Conservation (phyloP, 2,888 invertebrate genomes). For the Cetonia aurata region DNA sequence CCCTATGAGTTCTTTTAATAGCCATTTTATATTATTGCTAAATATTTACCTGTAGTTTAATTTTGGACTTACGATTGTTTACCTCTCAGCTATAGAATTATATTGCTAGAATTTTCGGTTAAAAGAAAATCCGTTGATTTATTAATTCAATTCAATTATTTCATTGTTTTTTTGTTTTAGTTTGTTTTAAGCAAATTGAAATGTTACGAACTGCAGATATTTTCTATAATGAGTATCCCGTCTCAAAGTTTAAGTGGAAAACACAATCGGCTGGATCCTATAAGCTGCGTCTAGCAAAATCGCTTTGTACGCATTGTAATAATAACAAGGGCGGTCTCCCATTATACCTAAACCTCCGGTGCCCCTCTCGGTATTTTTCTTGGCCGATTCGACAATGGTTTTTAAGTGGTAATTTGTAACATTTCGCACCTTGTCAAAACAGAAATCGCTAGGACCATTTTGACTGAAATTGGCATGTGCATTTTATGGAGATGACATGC, state of each 20-base stretch:
- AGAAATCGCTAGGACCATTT: conserved; percentile 48
- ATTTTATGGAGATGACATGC: conserved; percentile 50
- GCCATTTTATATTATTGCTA: no score
- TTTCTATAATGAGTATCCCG: no score
- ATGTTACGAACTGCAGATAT: no score
- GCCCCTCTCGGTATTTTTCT: conserved; percentile 43
- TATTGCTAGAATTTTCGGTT: no score
- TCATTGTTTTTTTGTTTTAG: neutral
- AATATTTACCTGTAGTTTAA: no score
- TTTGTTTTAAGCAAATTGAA: neutral
- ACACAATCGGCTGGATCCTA: no score
- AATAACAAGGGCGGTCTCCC: conserved; percentile 30
- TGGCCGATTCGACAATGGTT: conserved; percentile 49
- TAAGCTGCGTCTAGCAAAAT: no score
- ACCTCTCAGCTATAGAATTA: no score
- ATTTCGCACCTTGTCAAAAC: conserved; percentile 58
- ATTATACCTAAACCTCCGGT: conserved; percentile 23
- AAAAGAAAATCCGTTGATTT: conserved; percentile 1
- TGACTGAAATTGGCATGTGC: conserved; percentile 49
- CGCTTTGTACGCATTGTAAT: conserved; percentile 5
- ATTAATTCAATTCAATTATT: no score
- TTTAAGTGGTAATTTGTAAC: conserved; percentile 58
- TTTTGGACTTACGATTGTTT: no score
- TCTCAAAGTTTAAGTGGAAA: no score
- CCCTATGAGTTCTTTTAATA: no score